phyloP scores from a whole-genome alignment of 2,888 invertebrate species.

The Esperia sulphurella region DNA sequence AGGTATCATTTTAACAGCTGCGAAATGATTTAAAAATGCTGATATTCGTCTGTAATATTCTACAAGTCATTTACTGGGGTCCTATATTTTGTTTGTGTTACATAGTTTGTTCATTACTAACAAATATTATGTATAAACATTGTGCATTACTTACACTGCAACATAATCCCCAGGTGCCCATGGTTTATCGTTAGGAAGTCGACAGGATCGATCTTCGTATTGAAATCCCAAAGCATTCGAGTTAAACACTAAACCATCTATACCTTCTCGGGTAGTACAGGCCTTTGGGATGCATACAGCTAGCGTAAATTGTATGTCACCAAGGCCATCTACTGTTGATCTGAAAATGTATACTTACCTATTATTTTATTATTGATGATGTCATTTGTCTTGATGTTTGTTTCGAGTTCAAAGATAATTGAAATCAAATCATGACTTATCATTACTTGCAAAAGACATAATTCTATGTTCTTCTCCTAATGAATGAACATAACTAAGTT shows the following conservation, averaged over 20 bases:
- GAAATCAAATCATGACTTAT: no score
- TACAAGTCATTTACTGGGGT: no score
- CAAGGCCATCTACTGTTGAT: background rate
- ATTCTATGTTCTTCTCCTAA: no score
- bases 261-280: constrained; percentile 44
- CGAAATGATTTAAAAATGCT: no score
- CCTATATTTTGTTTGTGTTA: no score
- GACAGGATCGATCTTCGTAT: constrained; percentile 42
- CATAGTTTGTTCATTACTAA: no score
- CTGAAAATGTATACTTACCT: background rate
- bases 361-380: background rate
- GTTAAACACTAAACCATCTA: constrained; percentile 31
- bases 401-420: no score
- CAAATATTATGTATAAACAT: no score
- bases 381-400: background rate
- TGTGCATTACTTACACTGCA: constrained; percentile 46
- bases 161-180: constrained; percentile 57
- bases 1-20: no score
- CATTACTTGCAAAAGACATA: no score
- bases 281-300: constrained; percentile 55
- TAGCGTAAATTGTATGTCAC: constrained; percentile 19
- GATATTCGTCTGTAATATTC: no score
- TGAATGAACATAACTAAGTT: no score
- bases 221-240: constrained; percentile 24
- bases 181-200: constrained; percentile 57